These are phyloP conservation scores for Disparrhopalites patrizii DNA, from an alignment of 2,888 invertebrate genomes.

Conservation along the genomic window DNA sequence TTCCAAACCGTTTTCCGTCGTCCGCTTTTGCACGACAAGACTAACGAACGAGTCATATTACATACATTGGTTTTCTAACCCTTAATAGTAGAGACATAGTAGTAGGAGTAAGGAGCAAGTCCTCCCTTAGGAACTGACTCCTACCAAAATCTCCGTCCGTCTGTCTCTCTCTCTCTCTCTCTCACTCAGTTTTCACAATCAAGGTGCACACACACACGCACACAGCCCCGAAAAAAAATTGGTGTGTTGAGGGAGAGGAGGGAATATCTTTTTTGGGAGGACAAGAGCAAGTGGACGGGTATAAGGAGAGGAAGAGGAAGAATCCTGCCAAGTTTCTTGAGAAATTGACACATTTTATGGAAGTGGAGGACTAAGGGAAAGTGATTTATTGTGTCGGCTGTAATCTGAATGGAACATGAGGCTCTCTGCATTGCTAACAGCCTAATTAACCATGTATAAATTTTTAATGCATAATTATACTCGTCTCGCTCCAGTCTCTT, in stretches of 20 bases:
- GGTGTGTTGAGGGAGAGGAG: neutral
- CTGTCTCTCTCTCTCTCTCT: neutral
- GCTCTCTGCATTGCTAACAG: conserved; percentile 8
- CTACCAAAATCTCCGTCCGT: neutral
- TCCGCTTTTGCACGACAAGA: too few species aligned
- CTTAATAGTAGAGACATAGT: too few species aligned
- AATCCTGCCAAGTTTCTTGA: conserved; percentile 4
- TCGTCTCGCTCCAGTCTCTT: too few species aligned
- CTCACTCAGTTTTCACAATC: neutral
- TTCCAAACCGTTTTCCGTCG: too few species aligned
- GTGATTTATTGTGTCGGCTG: conserved; percentile 11
- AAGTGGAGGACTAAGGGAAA: neutral
- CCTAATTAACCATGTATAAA: conserved; percentile 10
- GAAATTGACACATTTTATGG: conserved; percentile 27
- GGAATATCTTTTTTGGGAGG: neutral
- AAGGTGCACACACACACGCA: neutral
- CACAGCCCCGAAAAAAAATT: neutral
- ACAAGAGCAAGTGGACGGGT: neutral
- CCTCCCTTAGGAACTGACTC: too few species aligned
- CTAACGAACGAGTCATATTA: conserved; percentile 11
- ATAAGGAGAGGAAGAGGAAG: neutral
- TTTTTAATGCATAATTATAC: neutral
- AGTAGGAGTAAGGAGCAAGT: too few species aligned
- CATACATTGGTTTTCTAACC: conserved; percentile 2
- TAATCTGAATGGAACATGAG: conserved; percentile 5